These are phyloP conservation scores for Triplophysa bombifrons DNA, from an alignment of 2,797 vertebrate species.

Conservation along the genomic window DNA sequence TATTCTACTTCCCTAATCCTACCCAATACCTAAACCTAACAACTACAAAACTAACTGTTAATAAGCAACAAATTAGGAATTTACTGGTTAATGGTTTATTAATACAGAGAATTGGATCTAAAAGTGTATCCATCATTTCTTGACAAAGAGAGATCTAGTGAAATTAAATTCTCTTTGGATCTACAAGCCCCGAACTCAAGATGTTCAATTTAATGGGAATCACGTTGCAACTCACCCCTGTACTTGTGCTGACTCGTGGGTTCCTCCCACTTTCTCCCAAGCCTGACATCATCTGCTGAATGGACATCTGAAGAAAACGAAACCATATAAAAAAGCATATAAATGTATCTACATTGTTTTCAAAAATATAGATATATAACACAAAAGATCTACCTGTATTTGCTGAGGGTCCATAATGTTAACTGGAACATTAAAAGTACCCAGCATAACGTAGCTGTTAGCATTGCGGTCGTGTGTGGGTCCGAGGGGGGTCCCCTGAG, in stretches of 20 bases:
- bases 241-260: constrained; percentile 77
- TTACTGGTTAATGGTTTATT: no score
- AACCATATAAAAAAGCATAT: not conserved
- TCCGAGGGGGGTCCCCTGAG: constrained; percentile 71
- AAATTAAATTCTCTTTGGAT: no score
- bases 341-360: not conserved
- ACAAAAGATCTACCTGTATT: constrained; percentile 71
- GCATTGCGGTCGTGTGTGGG: constrained; percentile 88
- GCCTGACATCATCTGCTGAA: constrained; percentile 81
- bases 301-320: constrained; percentile 74
- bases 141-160: no score
- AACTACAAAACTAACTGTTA: no score
- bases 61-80: no score
- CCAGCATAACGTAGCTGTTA: constrained; percentile 95
- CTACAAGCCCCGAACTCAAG: not conserved
- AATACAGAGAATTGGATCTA: no score
- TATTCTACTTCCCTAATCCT: no score
- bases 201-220: not conserved
- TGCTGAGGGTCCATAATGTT: constrained; percentile 85
- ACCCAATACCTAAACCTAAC: no score
- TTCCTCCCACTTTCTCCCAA: constrained; percentile 78
- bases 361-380: not conserved
- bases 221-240: constrained; percentile 72
- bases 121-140: no score
- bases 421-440: constrained; percentile 92